Conservation (phyloP, 2,888 invertebrate genomes). For the Drosophila formosana region DNA sequence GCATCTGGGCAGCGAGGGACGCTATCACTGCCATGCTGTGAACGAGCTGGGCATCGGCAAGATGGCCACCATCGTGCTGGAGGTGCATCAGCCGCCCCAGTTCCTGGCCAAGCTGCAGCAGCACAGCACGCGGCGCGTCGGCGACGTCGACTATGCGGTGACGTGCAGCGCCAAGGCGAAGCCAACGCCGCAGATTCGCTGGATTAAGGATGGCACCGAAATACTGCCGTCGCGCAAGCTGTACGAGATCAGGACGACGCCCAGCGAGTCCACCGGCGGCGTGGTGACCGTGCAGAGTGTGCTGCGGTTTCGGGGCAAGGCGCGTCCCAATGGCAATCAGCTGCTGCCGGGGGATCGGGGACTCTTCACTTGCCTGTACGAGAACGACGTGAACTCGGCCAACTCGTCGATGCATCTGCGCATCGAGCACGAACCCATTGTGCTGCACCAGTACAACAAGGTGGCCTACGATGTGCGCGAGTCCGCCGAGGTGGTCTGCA, state of each 20-base stretch:
- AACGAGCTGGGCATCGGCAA: constrained; percentile 96
- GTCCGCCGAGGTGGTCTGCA: constrained; percentile 93
- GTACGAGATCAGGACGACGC: constrained; percentile 92
- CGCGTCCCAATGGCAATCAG: constrained; percentile 91
- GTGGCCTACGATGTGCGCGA: constrained; percentile 94
- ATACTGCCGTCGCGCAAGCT: constrained; percentile 91
- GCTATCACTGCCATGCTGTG: constrained; percentile 95
- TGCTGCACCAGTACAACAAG: constrained; percentile 93
- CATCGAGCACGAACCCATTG: constrained; percentile 96
- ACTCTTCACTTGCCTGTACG: constrained; percentile 93
- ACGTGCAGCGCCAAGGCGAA: constrained; percentile 95
- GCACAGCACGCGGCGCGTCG: constrained; percentile 91
- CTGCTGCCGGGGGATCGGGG: constrained; percentile 94
- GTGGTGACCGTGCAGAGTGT: constrained; percentile 93
- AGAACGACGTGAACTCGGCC: constrained; percentile 94
- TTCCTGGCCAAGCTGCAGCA: constrained; percentile 93
- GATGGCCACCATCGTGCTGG: constrained; percentile 92
- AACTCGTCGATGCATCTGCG: constrained; percentile 95
- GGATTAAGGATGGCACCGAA: constrained; percentile 94
- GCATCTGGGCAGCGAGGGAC: constrained; percentile 93
- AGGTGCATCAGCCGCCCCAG: constrained; percentile 95
- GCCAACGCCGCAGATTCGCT: constrained; percentile 92
- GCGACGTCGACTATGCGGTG: constrained; percentile 91
- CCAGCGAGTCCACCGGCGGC: constrained; percentile 89
- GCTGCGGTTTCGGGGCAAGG: constrained; percentile 91